Evolutionary conservation across 2,888 invertebrate species (phyloP).

Genomic region (Diaprepes abbreviatus): DNA sequence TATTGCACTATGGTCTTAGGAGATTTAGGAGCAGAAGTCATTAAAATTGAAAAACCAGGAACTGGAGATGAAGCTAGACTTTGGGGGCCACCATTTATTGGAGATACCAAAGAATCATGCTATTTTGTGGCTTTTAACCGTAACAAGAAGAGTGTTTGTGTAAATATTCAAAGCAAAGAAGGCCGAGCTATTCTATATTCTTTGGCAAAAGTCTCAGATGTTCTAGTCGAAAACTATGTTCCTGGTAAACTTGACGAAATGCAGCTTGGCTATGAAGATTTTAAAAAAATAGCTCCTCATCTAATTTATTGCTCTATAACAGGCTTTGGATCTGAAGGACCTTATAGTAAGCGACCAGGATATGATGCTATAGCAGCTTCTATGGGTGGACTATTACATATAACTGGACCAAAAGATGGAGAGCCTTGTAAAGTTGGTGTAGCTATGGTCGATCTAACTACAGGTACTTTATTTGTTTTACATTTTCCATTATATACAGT

Average conservation of each 20-base stretch:
- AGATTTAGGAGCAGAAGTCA: constrained; percentile 92
- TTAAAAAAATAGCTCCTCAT: constrained; percentile 79
- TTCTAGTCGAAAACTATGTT: constrained; percentile 93
- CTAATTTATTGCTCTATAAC: constrained; percentile 95
- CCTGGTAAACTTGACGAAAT: constrained; percentile 88
- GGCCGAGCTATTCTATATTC: constrained; percentile 78
- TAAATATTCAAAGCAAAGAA: constrained; percentile 82
- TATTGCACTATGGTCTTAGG: constrained; percentile 94
- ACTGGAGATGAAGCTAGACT: constrained; percentile 89
- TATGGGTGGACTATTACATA: constrained; percentile 89
- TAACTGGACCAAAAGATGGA: constrained; percentile 88
- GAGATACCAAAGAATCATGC: constrained; percentile 75
- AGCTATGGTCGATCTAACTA: constrained; percentile 92
- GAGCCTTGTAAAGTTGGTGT: constrained; percentile 93
- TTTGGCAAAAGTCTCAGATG: constrained; percentile 83
- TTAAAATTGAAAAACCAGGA: constrained; percentile 90
- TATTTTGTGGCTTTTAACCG: constrained; percentile 93
- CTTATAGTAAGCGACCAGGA: constrained; percentile 89
- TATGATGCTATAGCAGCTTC: constrained; percentile 97
- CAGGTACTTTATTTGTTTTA: too few species aligned
- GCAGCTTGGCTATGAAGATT: constrained; percentile 83
- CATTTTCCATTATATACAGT: too few species aligned
- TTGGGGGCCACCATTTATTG: constrained; percentile 93
- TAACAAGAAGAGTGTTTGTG: constrained; percentile 93
- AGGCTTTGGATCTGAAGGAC: constrained; percentile 91